phyloP scores from a whole-genome alignment of 2,888 invertebrate genomes.

The Ypsolopha sequella region DNA sequence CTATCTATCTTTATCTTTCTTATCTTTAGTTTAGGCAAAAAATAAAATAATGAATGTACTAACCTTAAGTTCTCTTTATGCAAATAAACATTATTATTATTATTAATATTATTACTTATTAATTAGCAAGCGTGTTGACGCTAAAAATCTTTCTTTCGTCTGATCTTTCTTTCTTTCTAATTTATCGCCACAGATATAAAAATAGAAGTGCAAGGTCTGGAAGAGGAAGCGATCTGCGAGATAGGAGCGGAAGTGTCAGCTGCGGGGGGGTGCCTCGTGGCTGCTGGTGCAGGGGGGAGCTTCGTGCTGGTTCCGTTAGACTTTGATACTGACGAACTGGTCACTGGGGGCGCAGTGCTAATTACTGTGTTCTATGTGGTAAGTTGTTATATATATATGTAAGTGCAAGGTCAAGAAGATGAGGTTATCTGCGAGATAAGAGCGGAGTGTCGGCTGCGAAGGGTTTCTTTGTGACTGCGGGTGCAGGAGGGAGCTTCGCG shows the following conservation, averaged over 20 bases:
- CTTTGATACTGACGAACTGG: slow-evolving; percentile 35
- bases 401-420: slow-evolving; percentile 61
- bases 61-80: no score
- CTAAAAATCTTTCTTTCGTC: no score
- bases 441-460: slow-evolving; percentile 17
- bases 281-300: slow-evolving; percentile 32
- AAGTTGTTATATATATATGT: slow-evolving; percentile 44
- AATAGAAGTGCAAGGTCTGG: slow-evolving; percentile 60
- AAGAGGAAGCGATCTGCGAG: slow-evolving; percentile 62
- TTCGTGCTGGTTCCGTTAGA: slow-evolving; percentile 52
- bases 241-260: slow-evolving; percentile 43
- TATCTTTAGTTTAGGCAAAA: no score
- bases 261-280: slow-evolving; percentile 43
- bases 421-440: slow-evolving; percentile 59
- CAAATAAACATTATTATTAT: no score
- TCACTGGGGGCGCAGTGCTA: slow-evolving; percentile 67
- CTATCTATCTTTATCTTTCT: no score
- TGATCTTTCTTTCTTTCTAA: background rate
- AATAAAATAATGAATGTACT: no score
- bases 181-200: slow-evolving; percentile 29
- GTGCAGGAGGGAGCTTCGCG: slow-evolving; percentile 33
- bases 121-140: no score
- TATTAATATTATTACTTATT: no score
- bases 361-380: slow-evolving; percentile 82
- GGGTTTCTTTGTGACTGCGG: slow-evolving; percentile 17